These are phyloP conservation scores for Myotis yumanensis DNA, from an alignment of 2,113 vertebrate genomes.

Conservation along the genomic window DNA sequence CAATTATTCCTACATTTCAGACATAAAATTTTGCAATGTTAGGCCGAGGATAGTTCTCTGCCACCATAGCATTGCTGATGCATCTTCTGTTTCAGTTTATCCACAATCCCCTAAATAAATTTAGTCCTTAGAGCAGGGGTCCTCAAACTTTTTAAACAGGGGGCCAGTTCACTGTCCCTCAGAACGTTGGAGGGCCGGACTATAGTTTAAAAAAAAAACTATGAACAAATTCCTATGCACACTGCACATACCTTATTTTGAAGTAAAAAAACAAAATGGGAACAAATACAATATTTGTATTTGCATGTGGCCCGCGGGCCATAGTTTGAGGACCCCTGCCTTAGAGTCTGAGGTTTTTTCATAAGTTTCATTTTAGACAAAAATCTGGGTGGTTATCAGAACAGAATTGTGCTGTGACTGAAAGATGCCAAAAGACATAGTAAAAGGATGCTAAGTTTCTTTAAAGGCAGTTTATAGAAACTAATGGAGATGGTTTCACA, in stretches of 20 bases:
- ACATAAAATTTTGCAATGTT: not conserved
- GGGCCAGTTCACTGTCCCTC: no score
- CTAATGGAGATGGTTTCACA: not conserved
- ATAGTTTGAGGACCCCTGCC: no score
- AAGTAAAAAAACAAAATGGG: no score
- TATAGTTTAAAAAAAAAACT: no score
- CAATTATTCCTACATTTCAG: not conserved
- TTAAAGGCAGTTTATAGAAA: not conserved
- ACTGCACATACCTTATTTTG: no score
- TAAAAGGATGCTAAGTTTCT: not conserved
- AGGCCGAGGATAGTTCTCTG: not conserved
- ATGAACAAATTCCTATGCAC: no score
- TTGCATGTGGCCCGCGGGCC: no score
- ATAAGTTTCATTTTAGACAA: not conserved
- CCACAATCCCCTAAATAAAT: not conserved
- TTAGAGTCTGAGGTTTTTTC: not conserved
- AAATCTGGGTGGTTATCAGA: slow-evolving; percentile 34
- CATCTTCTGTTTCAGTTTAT: not conserved
- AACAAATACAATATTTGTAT: no score
- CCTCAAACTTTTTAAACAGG: no score
- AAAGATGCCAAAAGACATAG: not conserved
- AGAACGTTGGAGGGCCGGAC: no score
- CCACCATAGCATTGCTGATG: not conserved
- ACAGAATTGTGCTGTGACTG: not conserved
- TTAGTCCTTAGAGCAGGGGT: not conserved